A percentile compares a stretch with the other conserved stretches of the same genome.
Evolutionary conservation across 2,797 vertebrate species (phyloP).

Genomic region (Lates japonicus): DNA sequence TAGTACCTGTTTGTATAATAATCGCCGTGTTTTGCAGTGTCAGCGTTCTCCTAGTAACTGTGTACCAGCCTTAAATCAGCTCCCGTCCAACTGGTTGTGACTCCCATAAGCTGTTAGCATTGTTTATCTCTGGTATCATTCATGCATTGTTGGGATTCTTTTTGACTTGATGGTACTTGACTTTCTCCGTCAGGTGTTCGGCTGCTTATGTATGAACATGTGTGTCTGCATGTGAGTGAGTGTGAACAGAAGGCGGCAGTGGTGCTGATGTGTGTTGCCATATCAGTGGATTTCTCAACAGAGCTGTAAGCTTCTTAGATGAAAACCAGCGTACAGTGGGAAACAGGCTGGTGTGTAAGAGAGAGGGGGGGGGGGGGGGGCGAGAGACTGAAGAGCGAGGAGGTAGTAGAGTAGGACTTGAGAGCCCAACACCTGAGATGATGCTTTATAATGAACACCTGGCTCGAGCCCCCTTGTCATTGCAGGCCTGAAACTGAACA

Average conservation of each 20-base stretch:
- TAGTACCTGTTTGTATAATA: slow-evolving; percentile 25
- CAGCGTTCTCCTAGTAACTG: not conserved
- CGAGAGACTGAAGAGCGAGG: not conserved
- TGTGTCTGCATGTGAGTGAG: slow-evolving; percentile 35
- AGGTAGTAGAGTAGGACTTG: not conserved
- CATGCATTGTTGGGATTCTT: slow-evolving; percentile 63
- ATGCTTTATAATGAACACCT: slow-evolving; percentile 21
- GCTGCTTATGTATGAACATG: slow-evolving; percentile 11
- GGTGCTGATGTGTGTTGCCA: slow-evolving; percentile 50
- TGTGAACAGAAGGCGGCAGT: slow-evolving; percentile 43
- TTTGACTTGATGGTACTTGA: slow-evolving; percentile 71
- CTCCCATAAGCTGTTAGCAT: not conserved
- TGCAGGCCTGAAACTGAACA: slow-evolving; percentile 6
- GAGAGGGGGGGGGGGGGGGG: not conserved
- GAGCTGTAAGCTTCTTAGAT: slow-evolving; percentile 69
- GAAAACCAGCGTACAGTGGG: slow-evolving; percentile 46
- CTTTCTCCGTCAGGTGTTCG: slow-evolving; percentile 55
- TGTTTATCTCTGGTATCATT: slow-evolving; percentile 34
- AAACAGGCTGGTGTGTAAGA: slow-evolving; percentile 42
- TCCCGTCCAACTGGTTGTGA: slow-evolving; percentile 24
- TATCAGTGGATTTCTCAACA: slow-evolving; percentile 69
- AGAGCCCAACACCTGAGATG: slow-evolving; percentile 13
- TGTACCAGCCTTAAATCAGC: slow-evolving; percentile 17
- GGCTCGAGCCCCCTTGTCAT: not conserved
- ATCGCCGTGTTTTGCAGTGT: slow-evolving; percentile 26